Conservation (phyloP, 2,797 vertebrate species). For the Rhyacichthys aspro region DNA sequence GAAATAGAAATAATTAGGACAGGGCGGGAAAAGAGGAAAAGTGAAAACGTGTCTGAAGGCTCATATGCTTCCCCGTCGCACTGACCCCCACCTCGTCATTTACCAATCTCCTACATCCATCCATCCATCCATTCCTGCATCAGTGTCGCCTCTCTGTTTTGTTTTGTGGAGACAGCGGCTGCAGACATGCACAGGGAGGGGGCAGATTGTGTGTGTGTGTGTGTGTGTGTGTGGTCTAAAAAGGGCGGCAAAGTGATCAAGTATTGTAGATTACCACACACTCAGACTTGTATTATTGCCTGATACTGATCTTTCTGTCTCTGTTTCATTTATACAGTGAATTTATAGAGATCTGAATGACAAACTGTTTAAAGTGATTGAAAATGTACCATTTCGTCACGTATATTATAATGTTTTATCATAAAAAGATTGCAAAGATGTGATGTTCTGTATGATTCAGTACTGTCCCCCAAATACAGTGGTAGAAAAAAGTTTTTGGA, state of each 20-base stretch:
- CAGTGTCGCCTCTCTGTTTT: constrained; percentile 59
- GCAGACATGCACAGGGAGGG: constrained; percentile 11
- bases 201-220: constrained; percentile 32
- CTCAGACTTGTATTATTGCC: too few relatives aligned
- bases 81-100: constrained; percentile 40
- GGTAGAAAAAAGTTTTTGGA: too few relatives aligned
- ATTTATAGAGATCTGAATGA: too few relatives aligned
- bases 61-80: constrained; percentile 57
- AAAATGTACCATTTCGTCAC: too few relatives aligned
- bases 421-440: too few relatives aligned
- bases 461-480: too few relatives aligned
- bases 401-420: too few relatives aligned
- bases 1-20: constrained; percentile 82
- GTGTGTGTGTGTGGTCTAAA: constrained; percentile 32
- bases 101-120: constrained; percentile 49
- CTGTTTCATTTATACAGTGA: too few relatives aligned
- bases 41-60: constrained; percentile 81
- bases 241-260: background rate
- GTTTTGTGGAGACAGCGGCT: constrained; percentile 44
- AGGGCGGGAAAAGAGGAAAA: constrained; percentile 79
- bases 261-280: too few relatives aligned
- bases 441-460: too few relatives aligned
- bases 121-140: constrained; percentile 49
- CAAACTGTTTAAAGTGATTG: too few relatives aligned
- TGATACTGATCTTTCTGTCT: too few relatives aligned